These are phyloP conservation scores for Danionella cerebrum DNA, from an alignment of 2,113 vertebrate genomes.

Conservation along the genomic window DNA sequence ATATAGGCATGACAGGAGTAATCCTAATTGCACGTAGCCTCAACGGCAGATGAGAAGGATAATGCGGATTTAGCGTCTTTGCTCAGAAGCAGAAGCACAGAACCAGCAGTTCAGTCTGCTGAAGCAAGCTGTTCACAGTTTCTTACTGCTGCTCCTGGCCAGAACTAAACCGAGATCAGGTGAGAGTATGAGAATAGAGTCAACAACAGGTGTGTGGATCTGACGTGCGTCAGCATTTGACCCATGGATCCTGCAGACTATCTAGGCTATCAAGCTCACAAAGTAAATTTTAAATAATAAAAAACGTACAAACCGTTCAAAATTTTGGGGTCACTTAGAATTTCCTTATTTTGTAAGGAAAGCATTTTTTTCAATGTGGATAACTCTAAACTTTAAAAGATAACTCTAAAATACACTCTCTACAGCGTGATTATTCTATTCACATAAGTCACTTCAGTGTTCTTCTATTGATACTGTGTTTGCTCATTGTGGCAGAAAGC, in stretches of 20 bases:
- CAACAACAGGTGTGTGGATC: constrained; percentile 19
- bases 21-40: constrained; percentile 52
- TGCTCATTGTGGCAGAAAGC: too few relatives aligned
- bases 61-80: constrained; percentile 21
- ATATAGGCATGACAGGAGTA: constrained; percentile 39
- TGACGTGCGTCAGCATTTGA: neutral
- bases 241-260: neutral
- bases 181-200: neutral
- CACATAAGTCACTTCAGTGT: too few relatives aligned
- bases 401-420: too few relatives aligned
- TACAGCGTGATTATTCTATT: too few relatives aligned
- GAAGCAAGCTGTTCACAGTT: constrained; percentile 22
- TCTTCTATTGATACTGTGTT: too few relatives aligned
- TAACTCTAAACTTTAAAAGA: too few relatives aligned
- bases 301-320: too few relatives aligned
- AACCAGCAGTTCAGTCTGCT: neutral
- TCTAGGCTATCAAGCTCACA: neutral
- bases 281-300: too few relatives aligned
- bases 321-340: too few relatives aligned
- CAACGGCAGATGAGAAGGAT: constrained; percentile 23
- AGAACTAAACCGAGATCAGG: constrained; percentile 5
- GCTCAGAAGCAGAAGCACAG: neutral
- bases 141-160: constrained; percentile 3
- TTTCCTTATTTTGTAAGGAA: too few relatives aligned
- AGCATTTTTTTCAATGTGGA: too few relatives aligned